Base-by-base conservation (phyloP, 2,888 invertebrate genomes). In the Tineola bisselliella region DNA sequence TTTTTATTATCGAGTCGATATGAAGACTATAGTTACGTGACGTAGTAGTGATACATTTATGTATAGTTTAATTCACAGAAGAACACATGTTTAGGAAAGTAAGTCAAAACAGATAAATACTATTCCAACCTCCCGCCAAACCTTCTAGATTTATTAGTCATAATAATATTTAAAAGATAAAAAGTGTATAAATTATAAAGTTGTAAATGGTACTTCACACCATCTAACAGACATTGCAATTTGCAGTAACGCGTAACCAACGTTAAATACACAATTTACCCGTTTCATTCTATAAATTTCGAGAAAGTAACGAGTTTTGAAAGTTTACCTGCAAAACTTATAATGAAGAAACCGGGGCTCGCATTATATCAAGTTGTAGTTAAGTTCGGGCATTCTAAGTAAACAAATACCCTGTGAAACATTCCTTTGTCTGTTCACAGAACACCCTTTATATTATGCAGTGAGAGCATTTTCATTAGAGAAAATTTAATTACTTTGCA, bases 181-280 rank as follows among this genome's bases (percentile, higher is more conserved):
- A n/a, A n/a, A n/a, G n/a, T n/a, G n/a, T n/a, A 4, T 25, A 25
- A 25, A 25, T 25, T 25, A 25, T 25, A 25, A 25, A 25, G 25
- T 25, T 25, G 6, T 25, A 25, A 25, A 25, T 25, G 4, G 25
- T 25, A 25, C 6, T 25, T 6, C 25, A 4, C 25, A 25, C 25
- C 4, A 25, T 25, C 25, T 25, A 44, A 44, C 3, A 25, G 18
- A 25, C 54, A 17, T 19, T 25, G 54, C 54, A 54, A 54, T 54
- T 54, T 54, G 19, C 54, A 54, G 11, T 54, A 25, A 54, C 18
- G 52, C 15, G n/a, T 4, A 18, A 25, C 19, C 18, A 54, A 4
- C 8, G 54, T 54, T 54, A 54, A 54, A 54, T 25, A 54, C 54
- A 58, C 58, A 58, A 58, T 58, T 58, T 58, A 33, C 58, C 13